Percentiles rank a stretch among this genome's conserved stretches.
Evolutionary conservation across 1,140 invertebrate species (phyloP).

Genomic region (Portunus trituberculatus): DNA sequence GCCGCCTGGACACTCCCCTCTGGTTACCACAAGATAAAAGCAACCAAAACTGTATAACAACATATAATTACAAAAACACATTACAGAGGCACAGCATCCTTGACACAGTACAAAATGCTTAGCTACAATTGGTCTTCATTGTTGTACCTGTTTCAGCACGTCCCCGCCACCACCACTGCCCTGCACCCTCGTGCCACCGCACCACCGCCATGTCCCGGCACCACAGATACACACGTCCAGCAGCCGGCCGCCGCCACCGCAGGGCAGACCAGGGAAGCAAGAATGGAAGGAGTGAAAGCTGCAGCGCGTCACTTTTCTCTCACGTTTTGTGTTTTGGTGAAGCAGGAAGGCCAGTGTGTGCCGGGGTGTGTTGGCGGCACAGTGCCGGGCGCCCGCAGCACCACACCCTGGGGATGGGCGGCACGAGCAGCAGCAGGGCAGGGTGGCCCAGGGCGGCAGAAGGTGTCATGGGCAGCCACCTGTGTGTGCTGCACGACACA

Average conservation of each 20-base stretch:
- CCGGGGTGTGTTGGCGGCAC: no score
- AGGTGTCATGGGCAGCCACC: not conserved
- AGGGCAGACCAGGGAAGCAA: not conserved
- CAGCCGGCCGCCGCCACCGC: no score
- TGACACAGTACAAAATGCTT: slow-evolving; percentile 2
- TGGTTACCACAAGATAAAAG: not conserved
- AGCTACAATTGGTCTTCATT: slow-evolving; percentile 22
- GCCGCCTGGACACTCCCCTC: not conserved
- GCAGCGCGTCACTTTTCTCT: not conserved
- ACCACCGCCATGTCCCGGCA: not conserved
- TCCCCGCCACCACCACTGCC: not conserved
- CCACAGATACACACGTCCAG: no score
- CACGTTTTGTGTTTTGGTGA: not conserved
- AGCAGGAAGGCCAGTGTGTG: no score
- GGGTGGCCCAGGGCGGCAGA: no score
- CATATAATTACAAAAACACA: slow-evolving; percentile 15
- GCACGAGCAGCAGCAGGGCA: no score
- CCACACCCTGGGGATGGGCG: no score
- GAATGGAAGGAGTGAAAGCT: not conserved
- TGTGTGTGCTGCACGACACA: no score
- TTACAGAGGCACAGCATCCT: not conserved
- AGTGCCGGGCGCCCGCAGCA: no score
- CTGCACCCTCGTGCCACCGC: not conserved
- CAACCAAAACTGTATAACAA: slow-evolving; percentile 23
- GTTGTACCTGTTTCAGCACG: not conserved